A percentile compares a stretch with the other conserved stretches of the same genome.
Conservation (phyloP, 2,888 invertebrate genomes). For the Tetheella fluctuosa region DNA sequence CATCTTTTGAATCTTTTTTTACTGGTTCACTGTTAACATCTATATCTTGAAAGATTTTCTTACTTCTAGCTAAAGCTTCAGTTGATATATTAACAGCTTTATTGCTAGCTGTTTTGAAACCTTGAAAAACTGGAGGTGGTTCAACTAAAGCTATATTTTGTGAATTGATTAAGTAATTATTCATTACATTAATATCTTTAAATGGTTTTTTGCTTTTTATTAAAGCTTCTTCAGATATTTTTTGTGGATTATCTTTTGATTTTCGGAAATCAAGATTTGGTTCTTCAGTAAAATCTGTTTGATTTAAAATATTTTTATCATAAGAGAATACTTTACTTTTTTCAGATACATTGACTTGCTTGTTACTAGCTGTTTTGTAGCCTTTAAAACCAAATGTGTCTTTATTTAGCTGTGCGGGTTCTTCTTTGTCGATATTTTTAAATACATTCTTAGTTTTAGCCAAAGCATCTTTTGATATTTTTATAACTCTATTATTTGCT, state of each 20-base stretch:
- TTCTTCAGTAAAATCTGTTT: neutral
- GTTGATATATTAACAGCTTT: constrained; percentile 47
- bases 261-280: neutral
- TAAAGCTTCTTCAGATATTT: too few species aligned
- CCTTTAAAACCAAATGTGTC: constrained; percentile 20
- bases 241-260: neutral
- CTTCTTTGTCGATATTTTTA: constrained; percentile 32
- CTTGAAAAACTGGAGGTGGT: constrained; percentile 20
- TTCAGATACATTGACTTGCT: constrained; percentile 45
- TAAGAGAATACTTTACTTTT: constrained; percentile 45
- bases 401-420: constrained; percentile 12
- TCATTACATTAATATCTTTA: neutral
- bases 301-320: constrained; percentile 30
- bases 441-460: constrained; percentile 52
- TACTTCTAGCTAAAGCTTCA: constrained; percentile 47
- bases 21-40: constrained; percentile 26
- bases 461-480: constrained; percentile 52
- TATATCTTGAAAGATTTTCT: constrained; percentile 51
- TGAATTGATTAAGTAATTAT: neutral
- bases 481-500: constrained; percentile 62
- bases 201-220: too few species aligned
- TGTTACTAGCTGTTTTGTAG: constrained; percentile 53
- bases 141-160: neutral
- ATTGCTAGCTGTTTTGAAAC: constrained; percentile 59
- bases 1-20: constrained; percentile 45